Conservation (phyloP, 2,888 invertebrate species). For the Nephrotoma guestfalica region DNA sequence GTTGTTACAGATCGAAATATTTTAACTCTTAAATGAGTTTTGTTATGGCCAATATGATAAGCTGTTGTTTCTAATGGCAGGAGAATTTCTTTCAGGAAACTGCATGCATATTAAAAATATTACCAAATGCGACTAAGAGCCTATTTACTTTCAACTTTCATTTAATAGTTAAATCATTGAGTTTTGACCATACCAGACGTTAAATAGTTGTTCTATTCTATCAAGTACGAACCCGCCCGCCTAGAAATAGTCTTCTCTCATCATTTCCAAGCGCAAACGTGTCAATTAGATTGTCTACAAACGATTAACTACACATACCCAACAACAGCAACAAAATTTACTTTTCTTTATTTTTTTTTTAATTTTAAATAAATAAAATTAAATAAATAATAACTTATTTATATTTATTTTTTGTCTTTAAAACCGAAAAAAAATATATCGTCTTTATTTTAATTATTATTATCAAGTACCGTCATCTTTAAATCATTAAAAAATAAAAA, state of each 20-base stretch:
- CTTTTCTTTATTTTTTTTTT: not conserved
- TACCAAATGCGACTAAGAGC: no score
- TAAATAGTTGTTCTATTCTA: not conserved
- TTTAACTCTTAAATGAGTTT: no score
- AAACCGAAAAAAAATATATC: not conserved
- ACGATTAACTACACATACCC: not conserved
- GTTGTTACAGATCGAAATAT: no score
- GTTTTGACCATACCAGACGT: no score
- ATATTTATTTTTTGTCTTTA: not conserved
- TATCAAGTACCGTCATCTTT: not conserved
- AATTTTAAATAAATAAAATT: not conserved
- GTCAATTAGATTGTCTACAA: not conserved
- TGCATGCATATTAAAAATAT: no score
- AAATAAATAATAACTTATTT: not conserved
- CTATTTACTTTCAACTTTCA: no score
- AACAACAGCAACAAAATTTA: not conserved
- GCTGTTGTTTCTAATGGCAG: no score
- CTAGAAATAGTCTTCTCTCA: not conserved
- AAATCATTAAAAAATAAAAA: not conserved
- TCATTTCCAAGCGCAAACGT: not conserved
- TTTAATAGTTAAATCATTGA: no score
- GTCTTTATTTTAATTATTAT: not conserved
- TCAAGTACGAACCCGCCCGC: not conserved
- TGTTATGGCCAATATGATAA: no score
- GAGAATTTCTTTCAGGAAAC: no score